Evolutionary conservation across 2,888 invertebrate species (phyloP), one percentile per base, ranked within the genome.

Genomic region (Plebejus anna): DNA sequence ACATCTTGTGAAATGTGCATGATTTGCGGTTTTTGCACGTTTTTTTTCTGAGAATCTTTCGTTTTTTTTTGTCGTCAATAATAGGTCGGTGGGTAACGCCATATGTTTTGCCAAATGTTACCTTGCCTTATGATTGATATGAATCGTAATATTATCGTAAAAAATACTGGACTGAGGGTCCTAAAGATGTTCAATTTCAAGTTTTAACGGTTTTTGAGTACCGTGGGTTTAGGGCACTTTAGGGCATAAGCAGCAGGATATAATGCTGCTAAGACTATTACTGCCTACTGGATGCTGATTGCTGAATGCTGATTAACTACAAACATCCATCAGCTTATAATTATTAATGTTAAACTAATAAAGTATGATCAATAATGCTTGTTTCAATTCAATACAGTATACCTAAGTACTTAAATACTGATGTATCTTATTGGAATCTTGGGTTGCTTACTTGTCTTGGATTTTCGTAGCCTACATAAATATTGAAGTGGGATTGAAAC

Each of bases 21-120:
- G 70, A 57, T 75, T 75, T 76, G 76, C 76, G 76, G 76, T 76
- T 76, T 76, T 38, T 59, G 22, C 71, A 42, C 47, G 7, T 11
- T 51, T 73, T 73, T 72, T 73, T 76, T 76, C 72, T 55, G 71
- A 13, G 76, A 76, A 76, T 22, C 16, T 42, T 72, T 22, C n/a
- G 16, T 70, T 16, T 70, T 38, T 42, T 73, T 73, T 73, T 51
- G 22, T 6, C 55, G 73, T 73, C 32, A 32, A 42, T 22, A 70
- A 47, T 42, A 51, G n/a, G 42, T 73, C 32, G 66, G 66, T 66
- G 66, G 66, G 66, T 36, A 47, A 47, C 51, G 55, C 73, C 73
- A 73, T 73, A 55, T 73, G 73, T 71, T 66, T 36, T 42, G 11
- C 71, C 71, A 71, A 42, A 22, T 71, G 66, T 36, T 66, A 66